A percentile compares a stretch with the other conserved stretches of the same genome.
Conservation (phyloP, 2,888 invertebrate genomes). For the Leucophora obtusa region DNA sequence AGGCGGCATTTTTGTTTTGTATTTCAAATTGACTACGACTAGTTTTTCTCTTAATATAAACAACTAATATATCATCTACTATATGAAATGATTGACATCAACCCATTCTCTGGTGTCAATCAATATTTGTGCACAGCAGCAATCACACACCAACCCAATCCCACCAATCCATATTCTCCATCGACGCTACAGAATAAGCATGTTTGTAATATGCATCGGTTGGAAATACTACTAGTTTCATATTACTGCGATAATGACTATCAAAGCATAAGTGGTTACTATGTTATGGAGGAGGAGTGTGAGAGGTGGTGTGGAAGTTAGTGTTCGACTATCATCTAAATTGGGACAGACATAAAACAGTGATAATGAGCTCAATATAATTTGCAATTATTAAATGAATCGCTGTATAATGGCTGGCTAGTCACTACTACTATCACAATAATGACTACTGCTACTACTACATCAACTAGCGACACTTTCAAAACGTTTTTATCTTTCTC, state of each 20-base stretch:
- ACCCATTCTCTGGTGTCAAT: constrained; percentile 58
- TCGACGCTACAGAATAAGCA: too few relatives aligned
- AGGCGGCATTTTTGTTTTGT: constrained; percentile 41
- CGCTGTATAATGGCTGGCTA: constrained; percentile 73
- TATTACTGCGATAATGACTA: neutral
- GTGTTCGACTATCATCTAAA: constrained; percentile 52
- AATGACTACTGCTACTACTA: constrained; percentile 39
- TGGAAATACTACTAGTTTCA: constrained; percentile 26
- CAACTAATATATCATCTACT: constrained; percentile 33
- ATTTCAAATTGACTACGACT: constrained; percentile 5
- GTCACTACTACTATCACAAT: constrained; percentile 36
- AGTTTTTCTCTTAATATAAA: constrained; percentile 18
- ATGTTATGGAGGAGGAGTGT: neutral
- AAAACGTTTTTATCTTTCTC: neutral
- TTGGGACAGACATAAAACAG: constrained; percentile 65
- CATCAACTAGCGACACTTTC: constrained; percentile 34
- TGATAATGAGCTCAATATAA: constrained; percentile 77
- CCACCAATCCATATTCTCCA: neutral
- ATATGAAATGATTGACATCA: constrained; percentile 61
- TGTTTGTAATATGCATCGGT: neutral
- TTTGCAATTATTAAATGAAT: constrained; percentile 78
- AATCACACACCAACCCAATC: neutral
- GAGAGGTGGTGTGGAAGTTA: constrained; percentile 1
- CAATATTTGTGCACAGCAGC: constrained; percentile 35
- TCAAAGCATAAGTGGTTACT: neutral